Percentiles rank a stretch among this genome's conserved stretches.
Conservation (phyloP, 2,888 invertebrate species). For the Eupsilia transversa region DNA sequence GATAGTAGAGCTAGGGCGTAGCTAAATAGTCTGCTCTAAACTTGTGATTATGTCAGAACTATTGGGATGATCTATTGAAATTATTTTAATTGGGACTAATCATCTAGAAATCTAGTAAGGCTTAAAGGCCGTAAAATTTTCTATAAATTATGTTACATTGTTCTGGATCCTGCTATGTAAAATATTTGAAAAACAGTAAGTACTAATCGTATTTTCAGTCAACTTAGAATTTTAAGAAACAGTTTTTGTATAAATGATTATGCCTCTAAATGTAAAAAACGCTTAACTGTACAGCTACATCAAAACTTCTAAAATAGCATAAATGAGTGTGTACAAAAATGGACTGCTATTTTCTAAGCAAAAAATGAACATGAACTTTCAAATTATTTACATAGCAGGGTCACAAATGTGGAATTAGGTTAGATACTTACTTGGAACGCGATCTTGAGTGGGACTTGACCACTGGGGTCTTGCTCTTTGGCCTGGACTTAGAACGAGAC, state of each 20-base stretch:
- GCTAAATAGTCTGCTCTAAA: conserved; percentile 53
- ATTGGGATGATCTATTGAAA: conserved; percentile 34
- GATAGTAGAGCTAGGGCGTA: not conserved
- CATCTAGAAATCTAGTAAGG: conserved; percentile 46
- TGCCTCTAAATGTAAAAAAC: conserved; percentile 28
- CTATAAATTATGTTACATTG: conserved; percentile 25
- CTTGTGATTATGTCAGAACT: conserved; percentile 14
- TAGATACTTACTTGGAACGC: conserved; percentile 93
- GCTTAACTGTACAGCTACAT: conserved; percentile 36
- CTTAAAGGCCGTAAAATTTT: conserved; percentile 22
- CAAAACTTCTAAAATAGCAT: conserved; percentile 19
- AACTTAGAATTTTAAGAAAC: not conserved
- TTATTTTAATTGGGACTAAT: conserved; percentile 41
- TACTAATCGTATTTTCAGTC: not conserved
- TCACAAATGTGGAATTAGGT: conserved; percentile 1
- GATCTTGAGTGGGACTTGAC: conserved; percentile 94
- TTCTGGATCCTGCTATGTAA: conserved; percentile 50
- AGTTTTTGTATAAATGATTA: not conserved
- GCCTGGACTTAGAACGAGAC: conserved; percentile 91
- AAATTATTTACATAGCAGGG: conserved; percentile 61
- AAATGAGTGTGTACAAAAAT: conserved; percentile 21
- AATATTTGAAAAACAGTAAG: conserved; percentile 30
- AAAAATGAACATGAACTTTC: conserved; percentile 3
- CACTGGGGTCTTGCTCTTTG: conserved; percentile 94
- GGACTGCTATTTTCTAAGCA: conserved; percentile 11